Evolutionary conservation across 2,113 vertebrate species (phyloP), one percentile per base, ranked within the genome.

Genomic region (Anguilla rostrata): DNA sequence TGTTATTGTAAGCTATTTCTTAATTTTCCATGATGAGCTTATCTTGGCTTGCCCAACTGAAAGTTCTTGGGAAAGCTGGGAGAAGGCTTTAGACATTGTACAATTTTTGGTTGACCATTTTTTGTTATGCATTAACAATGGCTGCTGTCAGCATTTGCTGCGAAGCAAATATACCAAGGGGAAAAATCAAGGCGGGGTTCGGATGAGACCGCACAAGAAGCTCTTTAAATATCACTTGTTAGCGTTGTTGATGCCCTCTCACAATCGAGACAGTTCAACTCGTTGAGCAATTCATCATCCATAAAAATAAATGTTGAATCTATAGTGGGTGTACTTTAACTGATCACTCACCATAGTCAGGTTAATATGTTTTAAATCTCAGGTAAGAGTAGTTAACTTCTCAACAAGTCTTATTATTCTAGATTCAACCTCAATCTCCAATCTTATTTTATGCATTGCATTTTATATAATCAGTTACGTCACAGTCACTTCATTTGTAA

Each of bases 81-180:
- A 98, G 97, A 96, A 95, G 94, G 95, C 95, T 95, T 96, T 95
- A 93, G 96, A 95, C 96, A 95, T 94, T 94, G 90, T 92, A 94
- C 91, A 93, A 88, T 94, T 95, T 96, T 86, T 94, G 95, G 96
- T 96, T 97, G 85, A 93, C 94, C 92, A 91, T 95, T 94, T 75
- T 95, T 93, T 95, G 94, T 96, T 93, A 94, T 94, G 93, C 95
- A 95, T 95, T 96, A 94, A 95, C 93, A 94, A 95, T 94, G 97
- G 97, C 97, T 97, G 97, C 97, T 97, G 97, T 95, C 96, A 97
- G 97, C 97, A 96, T 97, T 97, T 97, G 97, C 97, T 98, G 96
- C 97, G 96, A 96, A 98, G 97, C 96, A 8, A 95, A 95, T 96
- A 95, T 95, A 95, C 96, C 95, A 95, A 96, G 96, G 97, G 95